Evolutionary conservation across 1,140 invertebrate species (phyloP).

Genomic region (Frieseomelitta varia): DNA sequence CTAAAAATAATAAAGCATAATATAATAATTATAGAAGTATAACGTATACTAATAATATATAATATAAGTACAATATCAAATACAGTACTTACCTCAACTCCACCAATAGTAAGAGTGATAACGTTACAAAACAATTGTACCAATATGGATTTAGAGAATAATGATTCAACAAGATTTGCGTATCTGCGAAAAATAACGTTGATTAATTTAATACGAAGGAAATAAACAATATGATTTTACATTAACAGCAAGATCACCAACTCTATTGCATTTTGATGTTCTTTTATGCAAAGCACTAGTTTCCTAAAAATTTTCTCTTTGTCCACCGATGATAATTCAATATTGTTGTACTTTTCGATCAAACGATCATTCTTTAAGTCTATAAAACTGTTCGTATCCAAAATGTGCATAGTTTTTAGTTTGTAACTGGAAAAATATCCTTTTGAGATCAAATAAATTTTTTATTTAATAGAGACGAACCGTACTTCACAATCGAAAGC

Average conservation of each 20-base stretch:
- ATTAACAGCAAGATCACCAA: background rate
- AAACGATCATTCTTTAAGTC: background rate
- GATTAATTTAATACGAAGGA: background rate
- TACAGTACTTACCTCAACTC: slow-evolving; percentile 7
- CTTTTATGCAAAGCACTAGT: background rate
- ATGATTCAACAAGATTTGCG: background rate
- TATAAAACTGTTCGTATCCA: background rate
- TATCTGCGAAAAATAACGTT: background rate
- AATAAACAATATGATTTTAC: background rate
- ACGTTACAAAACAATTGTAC: background rate
- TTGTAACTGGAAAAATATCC: background rate
- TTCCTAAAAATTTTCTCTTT: background rate
- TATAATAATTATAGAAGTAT: no score
- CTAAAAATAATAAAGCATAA: background rate
- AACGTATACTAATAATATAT: no score
- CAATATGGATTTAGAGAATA: background rate
- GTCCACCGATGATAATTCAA: background rate
- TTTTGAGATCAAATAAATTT: background rate
- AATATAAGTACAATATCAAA: no score
- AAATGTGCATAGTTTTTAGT: slow-evolving; percentile 1
- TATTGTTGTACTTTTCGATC: background rate
- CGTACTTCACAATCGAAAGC: slow-evolving; percentile 9
- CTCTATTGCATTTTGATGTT: slow-evolving; percentile 9
- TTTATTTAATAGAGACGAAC: background rate
- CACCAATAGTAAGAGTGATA: background rate